These are phyloP conservation scores for Crepidodera aurea DNA, from an alignment of 2,888 invertebrate species.

Conservation along the genomic window DNA sequence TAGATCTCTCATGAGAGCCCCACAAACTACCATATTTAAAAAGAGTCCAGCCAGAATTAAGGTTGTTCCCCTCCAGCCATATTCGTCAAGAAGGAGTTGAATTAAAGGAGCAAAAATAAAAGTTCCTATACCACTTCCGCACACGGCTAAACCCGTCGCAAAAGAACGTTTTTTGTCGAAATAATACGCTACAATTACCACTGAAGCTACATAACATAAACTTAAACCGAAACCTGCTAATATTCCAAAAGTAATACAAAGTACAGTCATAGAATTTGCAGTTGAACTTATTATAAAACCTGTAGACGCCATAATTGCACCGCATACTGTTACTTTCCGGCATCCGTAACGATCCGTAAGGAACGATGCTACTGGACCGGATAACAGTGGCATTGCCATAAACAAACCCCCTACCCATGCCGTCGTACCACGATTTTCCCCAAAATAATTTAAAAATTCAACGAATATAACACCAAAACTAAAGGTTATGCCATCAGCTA, in stretches of 20 bases:
- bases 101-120: conserved; percentile 86
- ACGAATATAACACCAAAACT: conserved; percentile 91
- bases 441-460: conserved; percentile 85
- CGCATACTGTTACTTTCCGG: conserved; percentile 78
- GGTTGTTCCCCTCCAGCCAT: conserved; percentile 85
- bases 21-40: conserved; percentile 82
- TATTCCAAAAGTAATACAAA: conserved; percentile 84
- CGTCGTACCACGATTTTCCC: conserved; percentile 84
- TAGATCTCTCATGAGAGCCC: conserved; percentile 80
- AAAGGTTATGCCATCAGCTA: conserved; percentile 92
- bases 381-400: conserved; percentile 88
- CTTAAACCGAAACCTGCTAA: conserved; percentile 86
- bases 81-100: conserved; percentile 75
- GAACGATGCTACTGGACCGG: conserved; percentile 86
- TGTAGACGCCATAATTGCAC: conserved; percentile 76
- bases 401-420: conserved; percentile 91
- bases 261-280: conserved; percentile 77
- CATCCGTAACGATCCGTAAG: conserved; percentile 86
- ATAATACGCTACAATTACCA: conserved; percentile 89
- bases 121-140: conserved; percentile 89
- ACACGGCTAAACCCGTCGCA: conserved; percentile 86
- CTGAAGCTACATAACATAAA: conserved; percentile 88
- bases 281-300: conserved; percentile 83
- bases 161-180: conserved; percentile 85
- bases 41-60: conserved; percentile 83